A percentile compares a stretch with the other conserved stretches of the same genome.
Evolutionary conservation across 2,888 invertebrate genomes (phyloP).

Genomic region (Eutolmus rufibarbis): DNA sequence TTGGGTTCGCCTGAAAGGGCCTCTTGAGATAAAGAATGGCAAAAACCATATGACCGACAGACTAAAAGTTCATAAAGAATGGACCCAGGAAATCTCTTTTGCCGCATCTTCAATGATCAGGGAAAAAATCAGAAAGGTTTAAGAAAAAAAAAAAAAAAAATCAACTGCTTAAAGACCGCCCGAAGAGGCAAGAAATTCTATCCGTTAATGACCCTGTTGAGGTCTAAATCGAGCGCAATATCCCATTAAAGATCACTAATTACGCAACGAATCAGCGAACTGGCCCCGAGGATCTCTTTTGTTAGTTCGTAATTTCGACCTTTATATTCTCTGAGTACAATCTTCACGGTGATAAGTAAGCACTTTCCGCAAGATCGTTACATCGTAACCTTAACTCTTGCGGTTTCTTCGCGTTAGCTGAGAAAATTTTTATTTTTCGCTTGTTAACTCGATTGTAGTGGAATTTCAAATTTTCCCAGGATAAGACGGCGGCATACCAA

Average conservation of each 20-base stretch:
- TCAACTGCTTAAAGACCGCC: background rate
- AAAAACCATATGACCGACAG: slow-evolving; percentile 38
- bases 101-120: slow-evolving; percentile 1
- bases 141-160: background rate
- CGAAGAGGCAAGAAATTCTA: background rate
- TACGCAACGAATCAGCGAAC: background rate
- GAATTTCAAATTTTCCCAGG: background rate
- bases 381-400: background rate
- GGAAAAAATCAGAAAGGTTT: background rate
- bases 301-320: background rate
- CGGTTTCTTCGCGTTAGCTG: background rate
- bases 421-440: background rate
- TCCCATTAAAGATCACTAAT: background rate
- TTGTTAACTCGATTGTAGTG: background rate
- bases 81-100: slow-evolving; percentile 34
- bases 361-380: background rate
- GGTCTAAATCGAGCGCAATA: background rate
- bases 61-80: slow-evolving; percentile 28
- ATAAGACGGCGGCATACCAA: background rate
- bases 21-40: slow-evolving; percentile 40
- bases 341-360: background rate
- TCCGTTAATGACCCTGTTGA: background rate
- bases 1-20: slow-evolving; percentile 16
- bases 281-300: background rate
- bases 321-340: background rate